Percentiles rank a stretch among this genome's conserved stretches.
phyloP scores from a whole-genome alignment of 1,140 invertebrate genomes.

The Eueides isabella region DNA sequence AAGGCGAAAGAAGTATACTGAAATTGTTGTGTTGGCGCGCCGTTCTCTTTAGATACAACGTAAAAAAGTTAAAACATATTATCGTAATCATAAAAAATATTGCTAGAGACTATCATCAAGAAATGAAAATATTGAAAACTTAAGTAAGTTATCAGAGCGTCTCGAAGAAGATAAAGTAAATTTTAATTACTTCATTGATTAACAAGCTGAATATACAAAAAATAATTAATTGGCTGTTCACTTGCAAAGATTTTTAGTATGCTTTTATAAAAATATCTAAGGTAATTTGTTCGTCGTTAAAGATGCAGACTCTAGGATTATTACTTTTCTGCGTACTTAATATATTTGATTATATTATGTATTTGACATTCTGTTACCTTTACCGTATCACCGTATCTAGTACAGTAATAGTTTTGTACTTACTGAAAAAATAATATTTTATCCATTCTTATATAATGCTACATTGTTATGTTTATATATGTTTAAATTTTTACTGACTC shows the following conservation, averaged over 20 bases:
- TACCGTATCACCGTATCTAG: too few relatives aligned
- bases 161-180: constrained; percentile 5
- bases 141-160: constrained; percentile 12
- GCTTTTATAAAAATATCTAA: constrained; percentile 7
- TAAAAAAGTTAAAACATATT: too few relatives aligned
- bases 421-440: not conserved
- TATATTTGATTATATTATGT: not conserved
- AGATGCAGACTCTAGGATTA: not conserved
- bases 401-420: too few relatives aligned
- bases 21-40: too few relatives aligned
- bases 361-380: not conserved
- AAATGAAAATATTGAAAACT: not conserved
- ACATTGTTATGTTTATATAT: not conserved
- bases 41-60: too few relatives aligned
- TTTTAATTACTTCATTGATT: constrained; percentile 22
- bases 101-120: not conserved
- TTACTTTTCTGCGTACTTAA: too few relatives aligned
- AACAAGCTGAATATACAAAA: constrained; percentile 12
- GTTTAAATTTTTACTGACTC: not conserved
- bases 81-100: not conserved
- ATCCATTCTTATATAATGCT: not conserved
- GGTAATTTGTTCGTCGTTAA: not conserved
- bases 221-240: constrained; percentile 20
- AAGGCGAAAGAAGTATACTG: too few relatives aligned
- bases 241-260: constrained; percentile 1